These are phyloP conservation scores for Archaeoteleia sp. DNA, from an alignment of 2,888 invertebrate species.

Conservation along the genomic window DNA sequence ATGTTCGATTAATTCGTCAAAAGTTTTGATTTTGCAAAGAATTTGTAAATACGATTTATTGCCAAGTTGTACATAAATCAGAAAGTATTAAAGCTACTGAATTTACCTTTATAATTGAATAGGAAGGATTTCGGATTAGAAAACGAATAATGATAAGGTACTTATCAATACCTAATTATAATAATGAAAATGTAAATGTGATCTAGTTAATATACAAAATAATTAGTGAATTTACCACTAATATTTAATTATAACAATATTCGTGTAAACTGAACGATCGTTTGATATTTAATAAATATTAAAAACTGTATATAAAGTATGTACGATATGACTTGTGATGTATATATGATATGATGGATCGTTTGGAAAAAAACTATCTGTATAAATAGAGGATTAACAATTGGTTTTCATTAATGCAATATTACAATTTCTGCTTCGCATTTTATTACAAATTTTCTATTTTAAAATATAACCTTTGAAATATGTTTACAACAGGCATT, in stretches of 20 bases:
- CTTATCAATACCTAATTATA: slow-evolving; percentile 32
- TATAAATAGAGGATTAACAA: no score
- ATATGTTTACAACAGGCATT: no score
- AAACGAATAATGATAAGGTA: slow-evolving; percentile 33
- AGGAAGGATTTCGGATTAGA: slow-evolving; percentile 31
- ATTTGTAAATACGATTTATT: slow-evolving; percentile 25
- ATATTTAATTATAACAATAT: slow-evolving; percentile 23
- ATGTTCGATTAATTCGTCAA: not conserved
- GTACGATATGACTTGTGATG: no score
- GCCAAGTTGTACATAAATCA: slow-evolving; percentile 38
- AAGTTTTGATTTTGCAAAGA: slow-evolving; percentile 8
- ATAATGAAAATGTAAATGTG: slow-evolving; percentile 46
- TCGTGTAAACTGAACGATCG: slow-evolving; percentile 37
- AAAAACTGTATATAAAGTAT: slow-evolving; percentile 37
- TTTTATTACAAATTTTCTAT: no score
- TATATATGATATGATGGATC: no score
- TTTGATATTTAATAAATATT: slow-evolving; percentile 28
- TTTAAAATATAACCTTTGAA: no score
- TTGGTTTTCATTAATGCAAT: no score
- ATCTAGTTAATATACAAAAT: slow-evolving; percentile 33
- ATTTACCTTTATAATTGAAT: slow-evolving; percentile 35
- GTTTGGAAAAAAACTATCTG: no score
- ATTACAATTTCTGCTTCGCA: no score
- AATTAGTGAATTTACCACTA: slow-evolving; percentile 33
- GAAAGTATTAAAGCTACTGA: slow-evolving; percentile 42